Evolutionary conservation across 2,888 invertebrate species (phyloP), one percentile per base, ranked within the genome.

Genomic region (Schizaphis graminum): DNA sequence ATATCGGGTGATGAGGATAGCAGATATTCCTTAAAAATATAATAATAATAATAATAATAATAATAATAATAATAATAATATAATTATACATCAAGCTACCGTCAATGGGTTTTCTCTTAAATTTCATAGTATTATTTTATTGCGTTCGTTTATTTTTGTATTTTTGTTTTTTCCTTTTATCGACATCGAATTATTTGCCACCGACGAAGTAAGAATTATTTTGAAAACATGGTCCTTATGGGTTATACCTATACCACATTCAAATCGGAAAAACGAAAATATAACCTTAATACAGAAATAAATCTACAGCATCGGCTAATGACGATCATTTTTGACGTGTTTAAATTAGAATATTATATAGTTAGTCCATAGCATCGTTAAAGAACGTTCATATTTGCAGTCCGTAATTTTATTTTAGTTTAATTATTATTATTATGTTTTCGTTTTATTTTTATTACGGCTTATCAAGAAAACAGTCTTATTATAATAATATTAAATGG

Each of bases 131-230:
- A 67, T 77, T 77, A 35, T 77, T 77, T 77, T 77, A 77, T 77
- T 35, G 35, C 35, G 35, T 35, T 26, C 57, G n/a, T 26, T 13
- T 53, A 47, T 67, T 53, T 92, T 8, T 44, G 26, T n/a, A n/a
- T n/a, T n/a, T n/a, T n/a, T n/a, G n/a, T n/a, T 89, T 49, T 57
- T 77, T 89, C 8, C 85, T 35, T 49, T 56, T 61, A 28, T 53
- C 44, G 56, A 35, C 41, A 26, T n/a, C 88, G 28, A 53, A 26
- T 47, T 44, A 35, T 85, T 89, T 35, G 57, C 85, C 47, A 28
- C 85, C 89, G 89, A 89, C 85, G 90, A 93, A 93, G 57, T 61
- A 49, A 67, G 61, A 47, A 89, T 77, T 93, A 26, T 53, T 89
- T 41, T n/a, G 16, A 35, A 35, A 86, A 92, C 92, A 35, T 67